These are phyloP conservation scores for Rallus crepitans DNA, from an alignment of 2,797 vertebrate genomes.

Conservation along the genomic window DNA sequence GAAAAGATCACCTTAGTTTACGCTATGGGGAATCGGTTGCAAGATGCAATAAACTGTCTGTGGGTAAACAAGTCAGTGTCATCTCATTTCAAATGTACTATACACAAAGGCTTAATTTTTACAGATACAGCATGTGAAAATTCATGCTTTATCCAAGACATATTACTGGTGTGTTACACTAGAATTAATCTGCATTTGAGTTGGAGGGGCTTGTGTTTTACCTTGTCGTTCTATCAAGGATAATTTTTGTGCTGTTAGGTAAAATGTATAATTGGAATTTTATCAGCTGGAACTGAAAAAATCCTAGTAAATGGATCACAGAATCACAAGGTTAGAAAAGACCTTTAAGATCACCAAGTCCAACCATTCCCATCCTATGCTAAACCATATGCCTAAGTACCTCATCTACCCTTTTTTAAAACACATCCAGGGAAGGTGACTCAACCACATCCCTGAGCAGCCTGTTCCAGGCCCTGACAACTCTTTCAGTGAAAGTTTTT, in stretches of 20 bases:
- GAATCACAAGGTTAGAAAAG: too few relatives aligned
- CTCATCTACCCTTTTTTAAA: too few relatives aligned
- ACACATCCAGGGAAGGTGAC: too few relatives aligned
- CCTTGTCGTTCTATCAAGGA: background rate
- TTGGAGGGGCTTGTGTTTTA: background rate
- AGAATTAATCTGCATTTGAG: background rate
- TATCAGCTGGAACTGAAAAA: background rate
- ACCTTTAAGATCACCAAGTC: too few relatives aligned
- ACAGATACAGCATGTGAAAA: background rate
- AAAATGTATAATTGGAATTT: background rate
- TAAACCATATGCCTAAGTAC: too few relatives aligned
- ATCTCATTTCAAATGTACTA: background rate
- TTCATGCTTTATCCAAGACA: background rate
- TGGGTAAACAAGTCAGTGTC: background rate
- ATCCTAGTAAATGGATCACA: background rate
- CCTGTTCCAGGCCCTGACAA: too few relatives aligned
- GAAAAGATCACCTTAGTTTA: background rate
- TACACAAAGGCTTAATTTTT: background rate
- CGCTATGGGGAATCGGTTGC: background rate
- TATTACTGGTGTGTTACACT: background rate
- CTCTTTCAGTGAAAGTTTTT: too few relatives aligned
- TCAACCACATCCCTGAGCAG: too few relatives aligned
- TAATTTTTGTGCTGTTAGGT: background rate
- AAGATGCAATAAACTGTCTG: background rate
- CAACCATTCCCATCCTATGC: too few relatives aligned